Conservation (phyloP, 2,888 invertebrate species). For the Emesis russula region DNA sequence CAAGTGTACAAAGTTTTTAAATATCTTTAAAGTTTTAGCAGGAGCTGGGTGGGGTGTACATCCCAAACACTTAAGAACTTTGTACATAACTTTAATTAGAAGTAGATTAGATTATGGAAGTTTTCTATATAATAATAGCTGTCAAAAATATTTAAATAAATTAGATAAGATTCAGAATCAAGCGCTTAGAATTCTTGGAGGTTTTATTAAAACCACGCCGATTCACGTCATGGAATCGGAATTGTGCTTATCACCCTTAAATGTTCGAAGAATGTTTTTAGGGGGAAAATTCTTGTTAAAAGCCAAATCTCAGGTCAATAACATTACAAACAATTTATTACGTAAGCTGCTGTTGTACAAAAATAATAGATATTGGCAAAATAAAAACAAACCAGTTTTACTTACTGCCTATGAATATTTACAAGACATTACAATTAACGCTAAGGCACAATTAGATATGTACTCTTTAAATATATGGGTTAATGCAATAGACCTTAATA, state of each 20-base stretch:
- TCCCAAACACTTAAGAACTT: constrained; percentile 74
- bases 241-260: constrained; percentile 66
- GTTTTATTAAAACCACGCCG: constrained; percentile 77
- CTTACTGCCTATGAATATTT: no score
- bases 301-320: constrained; percentile 4
- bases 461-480: neutral
- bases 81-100: constrained; percentile 84
- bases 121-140: constrained; percentile 71
- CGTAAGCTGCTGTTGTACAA: neutral
- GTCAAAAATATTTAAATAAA: constrained; percentile 66
- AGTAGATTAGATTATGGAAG: constrained; percentile 84
- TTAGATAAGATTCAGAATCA: constrained; percentile 71
- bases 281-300: constrained; percentile 63
- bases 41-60: constrained; percentile 83
- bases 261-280: constrained; percentile 64
- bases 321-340: neutral
- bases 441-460: neutral
- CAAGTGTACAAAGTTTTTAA: neutral
- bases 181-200: constrained; percentile 70
- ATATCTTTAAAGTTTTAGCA: constrained; percentile 34
- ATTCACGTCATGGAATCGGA: constrained; percentile 53
- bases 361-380: neutral
- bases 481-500: neutral
- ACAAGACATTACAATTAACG: neutral
- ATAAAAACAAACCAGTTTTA: no score